A percentile compares a stretch with the other conserved stretches of the same genome.
Conservation (phyloP, 2,797 vertebrate species). For the Semotilus atromaculatus region DNA sequence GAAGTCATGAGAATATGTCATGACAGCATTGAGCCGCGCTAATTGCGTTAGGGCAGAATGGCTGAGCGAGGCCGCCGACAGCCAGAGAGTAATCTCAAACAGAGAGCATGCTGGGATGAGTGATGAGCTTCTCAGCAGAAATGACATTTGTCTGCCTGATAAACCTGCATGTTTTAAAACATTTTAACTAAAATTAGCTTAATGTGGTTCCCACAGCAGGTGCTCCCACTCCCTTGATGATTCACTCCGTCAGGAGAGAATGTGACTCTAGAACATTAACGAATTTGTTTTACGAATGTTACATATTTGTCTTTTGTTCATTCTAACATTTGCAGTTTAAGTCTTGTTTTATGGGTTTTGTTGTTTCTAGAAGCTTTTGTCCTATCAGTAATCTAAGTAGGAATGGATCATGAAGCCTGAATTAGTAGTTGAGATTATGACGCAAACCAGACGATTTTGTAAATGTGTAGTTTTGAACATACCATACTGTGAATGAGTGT, state of each 20-base stretch:
- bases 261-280: conserved; percentile 27
- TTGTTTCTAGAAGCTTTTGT: background rate
- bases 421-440: background rate
- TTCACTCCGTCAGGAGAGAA: conserved; percentile 19
- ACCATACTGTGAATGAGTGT: background rate
- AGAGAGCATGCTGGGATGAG: conserved; percentile 56
- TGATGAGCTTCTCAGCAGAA: conserved; percentile 52
- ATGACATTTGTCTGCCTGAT: conserved; percentile 49
- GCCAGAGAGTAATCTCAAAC: conserved; percentile 49
- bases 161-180: conserved; percentile 50
- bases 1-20: conserved; percentile 47
- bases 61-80: conserved; percentile 47
- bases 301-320: conserved; percentile 41
- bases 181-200: conserved; percentile 58
- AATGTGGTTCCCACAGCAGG: conserved; percentile 49
- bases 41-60: conserved; percentile 55
- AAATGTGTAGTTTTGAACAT: conserved; percentile 6
- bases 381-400: background rate
- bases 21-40: conserved; percentile 53
- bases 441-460: background rate
- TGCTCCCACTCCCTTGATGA: conserved; percentile 35
- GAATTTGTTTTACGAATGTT: conserved; percentile 39
- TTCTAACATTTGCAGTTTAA: conserved; percentile 6
- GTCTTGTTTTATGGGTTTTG: conserved; percentile 1
- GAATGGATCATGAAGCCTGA: background rate